Base-by-base conservation (phyloP, 2,888 invertebrate species). In the Tricholauxania praeusta region DNA sequence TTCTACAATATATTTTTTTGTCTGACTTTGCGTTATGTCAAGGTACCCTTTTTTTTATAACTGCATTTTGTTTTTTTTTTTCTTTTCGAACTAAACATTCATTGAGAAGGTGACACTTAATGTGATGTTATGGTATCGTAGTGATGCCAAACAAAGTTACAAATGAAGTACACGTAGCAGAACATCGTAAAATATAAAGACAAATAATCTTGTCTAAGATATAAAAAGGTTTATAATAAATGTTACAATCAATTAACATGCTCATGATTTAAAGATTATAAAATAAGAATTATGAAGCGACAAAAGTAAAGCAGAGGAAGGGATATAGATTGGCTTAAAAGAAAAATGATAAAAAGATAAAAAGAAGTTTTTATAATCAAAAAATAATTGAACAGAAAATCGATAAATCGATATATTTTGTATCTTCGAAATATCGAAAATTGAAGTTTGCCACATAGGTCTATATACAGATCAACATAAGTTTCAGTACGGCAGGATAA, bases 231-330 rank as follows among this genome's bases (percentile, higher is more conserved):
- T 49, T 51, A 49, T 57, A 64, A 64, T 64, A 51, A 82, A 80
- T 84, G 82, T 84, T 79, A 82, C 81, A 81, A 84, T 83, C 83
- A 84, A 83, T 84, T 84, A 83, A 81, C 79, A 78, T 78, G 79
- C 80, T 79, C 80, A 76, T 77, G 77, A 78, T 78, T 75, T 76
- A 76, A 74, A 75, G 64, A 64, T 64, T 64, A 64, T 19, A 64
- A 14, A 10, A 28, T 28, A 48, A 51, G 32, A 64, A 64, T 63
- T 49, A 48, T 48, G 63, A 19, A 63, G 63, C 19, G 47, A 19
- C 19, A 14, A 28, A 57, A 28, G 15, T 22, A 57, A 57, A 57
- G 39, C 39, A 39, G 4, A 28, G 3, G 3, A 28, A 28, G 28
- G 3, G 28, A 28, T 28, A 28, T 3, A 39, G 39, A 10, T 10